Base-by-base conservation (phyloP, 1,140 invertebrate species). In the Octopus sinensis region DNA sequence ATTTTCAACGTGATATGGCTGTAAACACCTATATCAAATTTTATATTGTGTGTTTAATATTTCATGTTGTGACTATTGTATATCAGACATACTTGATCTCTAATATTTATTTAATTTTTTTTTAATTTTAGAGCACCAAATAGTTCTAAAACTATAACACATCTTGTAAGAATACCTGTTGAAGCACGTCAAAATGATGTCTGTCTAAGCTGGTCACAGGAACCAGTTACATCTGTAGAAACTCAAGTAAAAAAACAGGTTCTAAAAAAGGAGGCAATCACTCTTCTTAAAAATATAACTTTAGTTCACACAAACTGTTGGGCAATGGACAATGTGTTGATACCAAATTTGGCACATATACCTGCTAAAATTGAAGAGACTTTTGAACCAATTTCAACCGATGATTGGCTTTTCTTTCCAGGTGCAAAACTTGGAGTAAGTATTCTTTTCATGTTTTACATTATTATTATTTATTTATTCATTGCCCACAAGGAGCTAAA, bases 351-450 rank as follows among this genome's bases (percentile, higher is more conserved):
- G 78, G 88, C 86, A 12, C 73, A 90, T 75, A 79, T 86, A n/a
- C 90, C 90, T 52, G 79, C 78, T 6, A 30, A 80, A 23, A 52
- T 91, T 6, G 81, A 86, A 30, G 91, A 91, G n/a, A 84, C 87
- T 76, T 91, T 91, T 88, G 89, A 91, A 83, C 91, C 91, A 10
- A 84, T 91, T 73, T 86, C 91, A 75, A 88, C 90, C 3, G 84
- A 86, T 78, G 88, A 91, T 52, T 91, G 89, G 88, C 85, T 91
- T 5, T 91, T 91, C 80, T 91, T 91, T 75, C 91, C 91, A 52
- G 91, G 91, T 13, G 90, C 88, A 12, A 87, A 88, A 83, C 87
- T 90, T 56, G 84, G 87, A 84, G 87, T 88, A 82, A 78, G 81
- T 86, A 4, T 0, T 73, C 6, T 12, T 62, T 12, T 62, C 56